Evolutionary conservation across 2,888 invertebrate species (phyloP), one percentile per base, ranked within the genome.

Genomic region (Tetragnatha montana): DNA sequence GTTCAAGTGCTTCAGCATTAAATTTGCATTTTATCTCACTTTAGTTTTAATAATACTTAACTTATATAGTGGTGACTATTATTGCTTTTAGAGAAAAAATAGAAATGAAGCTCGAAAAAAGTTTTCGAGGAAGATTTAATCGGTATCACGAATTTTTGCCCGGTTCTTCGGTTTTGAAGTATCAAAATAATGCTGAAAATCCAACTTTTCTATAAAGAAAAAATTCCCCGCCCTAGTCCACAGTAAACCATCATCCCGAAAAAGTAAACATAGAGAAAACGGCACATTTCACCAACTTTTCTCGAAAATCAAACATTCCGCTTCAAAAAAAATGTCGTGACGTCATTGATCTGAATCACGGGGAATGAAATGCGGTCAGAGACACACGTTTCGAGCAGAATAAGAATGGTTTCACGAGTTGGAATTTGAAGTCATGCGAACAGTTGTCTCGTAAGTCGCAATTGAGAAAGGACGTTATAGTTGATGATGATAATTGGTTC

Each of bases 311-410:
- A 60, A 60, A 60, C 60, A 60, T 60, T 60, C 12, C 60, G 17
- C 60, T 10, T 4, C 8, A 10, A 22, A 19, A 74, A 12, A 22
- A 74, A 74, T 10, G 35, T 14, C 19, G 50, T 82, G 82, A 73
- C 73, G 82, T 71, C 70, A 82, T 50, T 17, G 19, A 22, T 74
- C 22, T 73, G 73, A 82, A 50, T 82, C 82, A 82, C 22, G 74
- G 35, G 35, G 14, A 19, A 50, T 12, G 51, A 73, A 82, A 50
- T 82, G 81, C 69, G 81, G 81, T 81, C 81, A 81, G 49, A 81
- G 47, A n/a, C 19, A 17, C 35, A 74, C 8, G 21, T 74, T 35
- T 10, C 14, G 74, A 22, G 17, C 8, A 10, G 21, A 35, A 35
- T 35, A 35, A 35, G 35, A 35, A 35, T 12, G 10, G 60, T 60